Evolutionary conservation across 2,797 vertebrate genomes (phyloP), one percentile per base, ranked within the genome.

Genomic region (Cossypha dichroa): DNA sequence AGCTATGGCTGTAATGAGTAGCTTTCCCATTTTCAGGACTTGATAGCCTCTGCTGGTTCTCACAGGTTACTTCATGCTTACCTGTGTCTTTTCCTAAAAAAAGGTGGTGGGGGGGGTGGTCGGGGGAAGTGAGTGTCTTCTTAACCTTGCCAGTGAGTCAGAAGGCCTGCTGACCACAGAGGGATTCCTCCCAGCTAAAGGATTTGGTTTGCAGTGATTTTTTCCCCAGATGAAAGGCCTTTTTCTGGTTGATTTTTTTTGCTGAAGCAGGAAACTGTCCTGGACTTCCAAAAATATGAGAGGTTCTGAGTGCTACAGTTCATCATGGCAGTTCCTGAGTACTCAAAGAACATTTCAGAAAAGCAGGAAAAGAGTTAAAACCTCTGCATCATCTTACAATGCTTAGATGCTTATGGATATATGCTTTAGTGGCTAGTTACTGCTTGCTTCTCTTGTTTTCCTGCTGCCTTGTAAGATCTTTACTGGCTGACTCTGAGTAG

Each of bases 91-190:
- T 88, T 64, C 25, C 40, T 34, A 34, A 70, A 70, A n/a, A 80
- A 59, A 13, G 31, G 10, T 2, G 16, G 1, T 6, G 7, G 11
- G 28, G 10, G 10, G 18, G 3, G 3, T 7, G 10, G 5, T 13
- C 9, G 14, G 9, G 17, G 26, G 7, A 4, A 14, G 3, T 21
- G 13, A 5, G 2, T 59, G 2, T 15, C 6, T 34, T 36, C 15
- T 84, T 62, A 58, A 66, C 15, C 18, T 80, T 70, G 33, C 9
- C 21, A 28, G 11, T 41, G 48, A 83, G 56, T 48, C 29, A 49
- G 33, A 88, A 84, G 4, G 2, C 11, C 19, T 72, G 16, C 16
- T 75, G 62, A 58, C 15, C 8, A 45, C 16, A 67, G 7, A 77
- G 16, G 5, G 18, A 18, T 5, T 15, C 31, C 31, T 90, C 15